These are phyloP conservation scores for Reticulitermes speratus DNA, from an alignment of 1,140 invertebrate species.

Conservation along the genomic window DNA sequence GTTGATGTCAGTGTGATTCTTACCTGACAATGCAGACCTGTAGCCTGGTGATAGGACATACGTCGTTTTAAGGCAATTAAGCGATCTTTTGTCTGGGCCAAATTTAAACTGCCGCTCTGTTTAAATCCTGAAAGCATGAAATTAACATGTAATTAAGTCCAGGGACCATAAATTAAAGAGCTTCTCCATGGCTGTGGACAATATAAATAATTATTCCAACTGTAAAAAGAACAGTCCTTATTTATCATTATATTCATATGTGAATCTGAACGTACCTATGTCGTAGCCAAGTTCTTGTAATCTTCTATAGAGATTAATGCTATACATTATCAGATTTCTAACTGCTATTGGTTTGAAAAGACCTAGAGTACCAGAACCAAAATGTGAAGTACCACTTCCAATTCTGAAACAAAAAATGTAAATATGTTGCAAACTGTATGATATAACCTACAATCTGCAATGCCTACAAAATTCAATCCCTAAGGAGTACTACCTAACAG, in stretches of 20 bases:
- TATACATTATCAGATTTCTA: slow-evolving; percentile 59
- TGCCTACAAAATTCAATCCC: no score
- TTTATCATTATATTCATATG: no score
- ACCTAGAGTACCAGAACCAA: slow-evolving; percentile 64
- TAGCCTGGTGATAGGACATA: slow-evolving; percentile 58
- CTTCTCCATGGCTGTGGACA: no score
- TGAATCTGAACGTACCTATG: slow-evolving; percentile 45
- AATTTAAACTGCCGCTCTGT: slow-evolving; percentile 67
- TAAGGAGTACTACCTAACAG: no score
- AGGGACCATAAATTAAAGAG: neutral
- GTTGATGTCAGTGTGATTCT: neutral
- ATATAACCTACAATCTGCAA: no score
- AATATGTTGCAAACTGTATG: no score
- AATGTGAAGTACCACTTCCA: slow-evolving; percentile 65
- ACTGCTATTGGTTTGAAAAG: slow-evolving; percentile 60
- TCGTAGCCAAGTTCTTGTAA: slow-evolving; percentile 63
- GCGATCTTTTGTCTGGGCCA: slow-evolving; percentile 71
- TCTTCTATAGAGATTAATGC: slow-evolving; percentile 61
- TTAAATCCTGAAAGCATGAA: slow-evolving; percentile 50
- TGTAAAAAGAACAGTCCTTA: no score
- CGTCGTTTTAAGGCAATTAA: slow-evolving; percentile 62
- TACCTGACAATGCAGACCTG: slow-evolving; percentile 54
- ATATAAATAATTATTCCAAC: no score
- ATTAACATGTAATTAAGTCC: no score
- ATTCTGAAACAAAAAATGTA: slow-evolving; percentile 48